These are phyloP conservation scores for Drosophila orena DNA, from an alignment of 1,140 invertebrate species.

Conservation along the genomic window DNA sequence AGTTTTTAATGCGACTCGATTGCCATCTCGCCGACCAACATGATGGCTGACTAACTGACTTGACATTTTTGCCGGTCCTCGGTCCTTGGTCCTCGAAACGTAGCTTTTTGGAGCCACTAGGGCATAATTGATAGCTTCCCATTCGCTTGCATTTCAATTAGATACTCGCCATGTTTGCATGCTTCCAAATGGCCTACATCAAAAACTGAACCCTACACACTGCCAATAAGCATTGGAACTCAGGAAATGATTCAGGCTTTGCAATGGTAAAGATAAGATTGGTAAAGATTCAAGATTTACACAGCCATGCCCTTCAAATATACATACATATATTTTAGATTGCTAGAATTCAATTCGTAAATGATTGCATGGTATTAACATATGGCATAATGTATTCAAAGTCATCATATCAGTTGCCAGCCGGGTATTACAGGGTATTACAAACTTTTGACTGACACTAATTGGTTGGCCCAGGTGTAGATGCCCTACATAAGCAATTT, in stretches of 20 bases:
- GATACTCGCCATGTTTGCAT: not conserved
- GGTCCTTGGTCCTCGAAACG: not conserved
- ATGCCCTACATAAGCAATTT: constrained; percentile 23
- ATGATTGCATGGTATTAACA: not conserved
- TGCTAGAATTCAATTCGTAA: not conserved
- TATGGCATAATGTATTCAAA: not conserved
- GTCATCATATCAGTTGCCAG: not conserved
- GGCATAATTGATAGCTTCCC: constrained; percentile 13
- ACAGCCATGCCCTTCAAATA: too few species aligned
- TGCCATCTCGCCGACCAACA: constrained; percentile 32
- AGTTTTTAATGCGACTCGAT: constrained; percentile 63
- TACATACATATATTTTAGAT: too few species aligned
- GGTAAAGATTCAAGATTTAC: too few species aligned
- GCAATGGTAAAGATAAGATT: too few species aligned
- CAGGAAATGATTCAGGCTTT: not conserved
- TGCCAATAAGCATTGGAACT: not conserved
- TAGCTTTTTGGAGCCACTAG: not conserved
- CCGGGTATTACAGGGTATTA: constrained; percentile 11
- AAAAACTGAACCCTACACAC: not conserved
- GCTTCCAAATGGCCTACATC: not conserved
- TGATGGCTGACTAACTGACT: constrained; percentile 11
- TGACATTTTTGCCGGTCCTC: not conserved
- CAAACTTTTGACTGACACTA: constrained; percentile 60
- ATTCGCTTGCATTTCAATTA: constrained; percentile 33
- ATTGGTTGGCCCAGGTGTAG: constrained; percentile 37